A percentile compares a stretch with the other conserved stretches of the same genome.
Conservation (phyloP, 2,113 vertebrate genomes). For the Entelurus aequoreus region DNA sequence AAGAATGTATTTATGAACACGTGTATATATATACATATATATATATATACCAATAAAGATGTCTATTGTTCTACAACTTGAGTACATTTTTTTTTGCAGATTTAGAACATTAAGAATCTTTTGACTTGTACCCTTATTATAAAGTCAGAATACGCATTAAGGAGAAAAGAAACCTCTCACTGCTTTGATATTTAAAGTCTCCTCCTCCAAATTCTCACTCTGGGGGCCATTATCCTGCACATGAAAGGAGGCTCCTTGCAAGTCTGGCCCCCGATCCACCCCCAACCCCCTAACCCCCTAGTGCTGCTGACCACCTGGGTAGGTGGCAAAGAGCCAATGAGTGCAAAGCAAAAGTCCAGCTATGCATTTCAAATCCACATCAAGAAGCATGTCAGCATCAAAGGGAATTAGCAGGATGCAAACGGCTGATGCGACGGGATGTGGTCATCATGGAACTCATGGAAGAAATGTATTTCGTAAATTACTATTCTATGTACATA, state of each 20-base stretch:
- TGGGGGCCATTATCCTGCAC: constrained; percentile 26
- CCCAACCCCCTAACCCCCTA: constrained; percentile 22
- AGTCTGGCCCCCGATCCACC: constrained; percentile 5
- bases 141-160: constrained; percentile 42
- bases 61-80: constrained; percentile 44
- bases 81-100: background rate
- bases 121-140: background rate
- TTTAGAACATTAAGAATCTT: constrained; percentile 12
- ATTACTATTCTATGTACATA: too few relatives aligned
- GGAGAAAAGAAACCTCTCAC: constrained; percentile 6
- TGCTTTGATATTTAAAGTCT: constrained; percentile 26
- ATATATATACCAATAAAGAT: constrained; percentile 50
- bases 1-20: constrained; percentile 44
- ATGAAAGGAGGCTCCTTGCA: constrained; percentile 32
- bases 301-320: constrained; percentile 35
- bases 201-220: constrained; percentile 17
- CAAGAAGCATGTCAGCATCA: background rate
- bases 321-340: constrained; percentile 8
- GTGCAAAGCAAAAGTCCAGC: background rate
- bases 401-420: background rate
- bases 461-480: background rate
- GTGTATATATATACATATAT: too few relatives aligned
- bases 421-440: background rate
- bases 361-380: constrained; percentile 1
- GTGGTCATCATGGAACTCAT: too few relatives aligned